Percentiles rank a stretch among this genome's conserved stretches.
Conservation (phyloP, 2,797 vertebrate species). For the Mus spretus region DNA sequence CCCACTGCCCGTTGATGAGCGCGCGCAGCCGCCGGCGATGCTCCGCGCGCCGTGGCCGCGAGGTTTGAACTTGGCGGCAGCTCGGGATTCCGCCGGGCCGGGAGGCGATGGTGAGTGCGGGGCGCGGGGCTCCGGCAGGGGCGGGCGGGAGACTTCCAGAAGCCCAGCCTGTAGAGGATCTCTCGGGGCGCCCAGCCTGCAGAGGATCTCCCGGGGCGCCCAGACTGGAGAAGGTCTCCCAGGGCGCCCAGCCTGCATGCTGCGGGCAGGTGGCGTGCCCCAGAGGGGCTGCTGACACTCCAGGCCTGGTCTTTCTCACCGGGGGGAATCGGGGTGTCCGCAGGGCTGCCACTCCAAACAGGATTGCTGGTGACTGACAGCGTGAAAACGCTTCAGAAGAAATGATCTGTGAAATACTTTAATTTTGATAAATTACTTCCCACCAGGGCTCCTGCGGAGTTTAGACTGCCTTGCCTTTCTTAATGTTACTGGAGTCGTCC, state of each 20-base stretch:
- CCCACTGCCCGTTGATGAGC: slow-evolving; percentile 69
- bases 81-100: not conserved
- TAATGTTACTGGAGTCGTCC: slow-evolving; percentile 14
- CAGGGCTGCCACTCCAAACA: slow-evolving; percentile 32
- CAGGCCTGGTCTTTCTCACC: not conserved
- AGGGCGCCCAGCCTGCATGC: not conserved
- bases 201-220: not conserved
- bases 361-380: slow-evolving; percentile 65
- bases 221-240: not conserved
- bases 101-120: slow-evolving; percentile 68
- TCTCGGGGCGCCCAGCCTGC: not conserved
- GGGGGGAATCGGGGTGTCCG: not conserved
- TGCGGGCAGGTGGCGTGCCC: slow-evolving; percentile 15
- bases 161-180: not conserved
- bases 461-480: slow-evolving; percentile 13
- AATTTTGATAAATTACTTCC: slow-evolving; percentile 77
- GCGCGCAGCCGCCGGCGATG: not conserved
- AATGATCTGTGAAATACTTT: slow-evolving; percentile 79
- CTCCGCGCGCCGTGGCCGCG: not conserved
- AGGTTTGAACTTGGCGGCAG: slow-evolving; percentile 80
- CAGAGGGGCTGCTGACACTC: not conserved
- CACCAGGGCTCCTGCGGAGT: slow-evolving; percentile 38
- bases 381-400: slow-evolving; percentile 71
- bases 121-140: not conserved
- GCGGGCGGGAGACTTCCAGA: not conserved